These are phyloP conservation scores for Tor tambroides DNA, from an alignment of 2,113 vertebrate genomes.

Conservation along the genomic window DNA sequence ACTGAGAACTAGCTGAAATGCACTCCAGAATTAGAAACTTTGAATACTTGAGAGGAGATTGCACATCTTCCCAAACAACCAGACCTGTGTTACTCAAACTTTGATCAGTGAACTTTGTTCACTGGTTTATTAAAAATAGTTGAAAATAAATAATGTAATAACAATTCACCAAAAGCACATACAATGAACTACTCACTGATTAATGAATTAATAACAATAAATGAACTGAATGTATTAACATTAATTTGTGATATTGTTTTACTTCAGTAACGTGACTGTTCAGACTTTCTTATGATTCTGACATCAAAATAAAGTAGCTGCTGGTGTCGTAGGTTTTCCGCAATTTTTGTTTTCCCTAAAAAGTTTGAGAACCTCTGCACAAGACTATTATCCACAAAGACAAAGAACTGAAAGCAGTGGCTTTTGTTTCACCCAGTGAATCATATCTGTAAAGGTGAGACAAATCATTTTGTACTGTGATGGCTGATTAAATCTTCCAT, in stretches of 20 bases:
- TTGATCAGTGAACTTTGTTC: neutral
- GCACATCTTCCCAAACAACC: neutral
- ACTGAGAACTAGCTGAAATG: neutral
- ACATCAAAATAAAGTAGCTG: neutral
- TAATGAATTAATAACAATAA: neutral
- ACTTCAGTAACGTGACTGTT: too few species aligned
- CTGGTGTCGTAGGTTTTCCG: neutral
- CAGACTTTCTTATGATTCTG: too few species aligned
- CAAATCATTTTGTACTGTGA: conserved; percentile 15
- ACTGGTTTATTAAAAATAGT: neutral
- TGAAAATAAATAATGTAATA: neutral
- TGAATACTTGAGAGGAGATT: neutral
- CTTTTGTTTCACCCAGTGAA: neutral
- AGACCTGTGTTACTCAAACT: neutral
- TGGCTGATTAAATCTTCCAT: conserved; percentile 15
- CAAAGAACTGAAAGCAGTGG: neutral
- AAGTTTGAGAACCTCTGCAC: neutral
- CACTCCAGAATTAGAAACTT: neutral
- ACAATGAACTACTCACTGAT: neutral
- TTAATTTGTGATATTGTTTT: too few species aligned
- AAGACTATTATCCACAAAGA: neutral
- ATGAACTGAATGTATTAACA: neutral
- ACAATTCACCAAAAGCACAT: neutral
- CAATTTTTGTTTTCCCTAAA: neutral
- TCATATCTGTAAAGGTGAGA: neutral